A percentile compares a stretch with the other conserved stretches of the same genome.
These are phyloP conservation scores for Dynastes grantii DNA, from an alignment of 2,888 invertebrate species.

Conservation along the genomic window DNA sequence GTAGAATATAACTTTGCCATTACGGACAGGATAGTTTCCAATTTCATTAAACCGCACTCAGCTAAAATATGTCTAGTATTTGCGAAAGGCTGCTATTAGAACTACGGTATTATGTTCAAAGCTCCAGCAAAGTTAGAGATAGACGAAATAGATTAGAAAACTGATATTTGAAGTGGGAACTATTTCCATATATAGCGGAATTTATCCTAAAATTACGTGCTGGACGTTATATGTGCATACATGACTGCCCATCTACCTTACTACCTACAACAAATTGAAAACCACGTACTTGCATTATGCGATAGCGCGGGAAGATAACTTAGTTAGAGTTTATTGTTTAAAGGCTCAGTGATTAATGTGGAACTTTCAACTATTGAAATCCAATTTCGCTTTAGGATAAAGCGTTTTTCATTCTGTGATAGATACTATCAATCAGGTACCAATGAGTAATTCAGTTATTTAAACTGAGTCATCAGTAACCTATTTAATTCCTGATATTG, in stretches of 20 bases:
- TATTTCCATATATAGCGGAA: conserved; percentile 41
- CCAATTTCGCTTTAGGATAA: neutral
- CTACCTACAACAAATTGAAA: conserved; percentile 19
- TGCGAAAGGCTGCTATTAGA: conserved; percentile 57
- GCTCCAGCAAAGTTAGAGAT: conserved; percentile 47
- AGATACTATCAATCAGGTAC: no score
- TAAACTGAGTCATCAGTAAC: no score
- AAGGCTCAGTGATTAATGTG: neutral
- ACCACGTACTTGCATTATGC: conserved; percentile 15
- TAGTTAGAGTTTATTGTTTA: neutral
- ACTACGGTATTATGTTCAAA: conserved; percentile 60
- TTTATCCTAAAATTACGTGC: conserved; percentile 39
- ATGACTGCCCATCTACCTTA: neutral
- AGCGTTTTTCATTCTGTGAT: neutral
- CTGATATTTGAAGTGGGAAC: conserved; percentile 47
- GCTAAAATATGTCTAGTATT: conserved; percentile 62
- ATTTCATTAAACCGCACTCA: conserved; percentile 60
- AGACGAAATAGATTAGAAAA: conserved; percentile 50
- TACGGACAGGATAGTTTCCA: conserved; percentile 59
- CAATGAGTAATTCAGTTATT: no score
- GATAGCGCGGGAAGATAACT: neutral
- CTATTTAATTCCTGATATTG: no score
- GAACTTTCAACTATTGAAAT: neutral
- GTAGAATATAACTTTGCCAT: conserved; percentile 56
- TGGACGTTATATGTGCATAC: neutral